Evolutionary conservation across 2,113 vertebrate genomes (phyloP), one percentile per base, ranked within the genome.

Genomic region (Lynx canadensis): DNA sequence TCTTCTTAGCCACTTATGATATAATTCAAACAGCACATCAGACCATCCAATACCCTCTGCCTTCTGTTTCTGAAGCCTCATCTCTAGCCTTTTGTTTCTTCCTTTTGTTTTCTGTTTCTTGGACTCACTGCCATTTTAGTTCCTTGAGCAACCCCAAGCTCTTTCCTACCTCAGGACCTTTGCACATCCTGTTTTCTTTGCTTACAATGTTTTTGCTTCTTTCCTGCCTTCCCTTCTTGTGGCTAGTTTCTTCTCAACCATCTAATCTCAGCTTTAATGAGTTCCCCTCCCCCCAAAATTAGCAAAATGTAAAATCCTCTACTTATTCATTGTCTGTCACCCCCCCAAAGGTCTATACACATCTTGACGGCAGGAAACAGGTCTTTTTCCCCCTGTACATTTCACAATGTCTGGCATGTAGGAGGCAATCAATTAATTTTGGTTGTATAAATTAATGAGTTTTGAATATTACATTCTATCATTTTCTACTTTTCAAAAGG

Each of bases 401-500:
- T 74, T 68, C 66, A 86, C 18, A 60, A 15, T 33, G 48, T 68
- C 55, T 81, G 23, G 13, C 31, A 38, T 31, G 31, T 86, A 91
- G 36, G 81, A 94, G 71, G 36, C 29, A 36, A 13, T 80, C 73
- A 90, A 18, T 80, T 79, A 66, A 81, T 81, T 71, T 25, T 81
- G 52, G 21, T 36, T 74, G 4, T 45, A 87, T 31, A 85, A 33
- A 94, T 94, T 33, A 71, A 65, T 85, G 33, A 89, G 21, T 69
- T 78, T 94, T 96, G 36, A 94, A 71, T 60, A 66, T 81, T 87
- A 87, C 1, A 68, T 57, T 81, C 13, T 57, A 38, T 48, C 15
- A 73, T 41, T 96, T 96, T 79, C 69, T 84, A 52, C 80, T 80
- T 80, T 96, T 96, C 25, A 57, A 81, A 74, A 94, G 45, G 4